These are phyloP conservation scores for Arbacia lixula DNA, from an alignment of 53 echinoderm and acorn worm species.

Conservation along the genomic window DNA sequence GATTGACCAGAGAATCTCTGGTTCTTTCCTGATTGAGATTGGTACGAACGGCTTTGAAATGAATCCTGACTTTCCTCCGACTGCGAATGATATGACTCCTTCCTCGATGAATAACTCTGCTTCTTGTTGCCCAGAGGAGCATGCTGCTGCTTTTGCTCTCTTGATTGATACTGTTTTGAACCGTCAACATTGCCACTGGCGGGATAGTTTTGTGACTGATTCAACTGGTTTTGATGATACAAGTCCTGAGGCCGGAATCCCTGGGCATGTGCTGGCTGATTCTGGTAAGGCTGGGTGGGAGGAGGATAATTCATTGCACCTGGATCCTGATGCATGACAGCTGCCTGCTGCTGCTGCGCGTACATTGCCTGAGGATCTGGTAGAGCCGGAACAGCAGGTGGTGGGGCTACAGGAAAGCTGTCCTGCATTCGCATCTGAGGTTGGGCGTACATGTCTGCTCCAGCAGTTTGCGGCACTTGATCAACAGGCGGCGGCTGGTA, in stretches of 20 bases:
- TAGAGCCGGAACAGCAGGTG: conserved; percentile 44
- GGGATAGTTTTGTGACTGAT: background rate
- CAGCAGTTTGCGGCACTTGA: conserved; percentile 8
- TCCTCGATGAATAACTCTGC: background rate
- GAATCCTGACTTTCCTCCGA: conserved; percentile 22
- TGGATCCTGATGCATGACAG: background rate
- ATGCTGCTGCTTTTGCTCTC: conserved; percentile 21
- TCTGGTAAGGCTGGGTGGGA: conserved; percentile 22
- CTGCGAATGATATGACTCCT: conserved; percentile 1
- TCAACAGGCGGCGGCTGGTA: conserved; percentile 54
- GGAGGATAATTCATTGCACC: background rate
- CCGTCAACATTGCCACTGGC: background rate
- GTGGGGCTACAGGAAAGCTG: conserved; percentile 50
- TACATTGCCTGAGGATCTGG: conserved; percentile 52
- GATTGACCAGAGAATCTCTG: conserved; percentile 32
- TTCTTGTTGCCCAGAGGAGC: conserved; percentile 6
- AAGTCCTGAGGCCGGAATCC: conserved; percentile 16
- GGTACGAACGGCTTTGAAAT: conserved; percentile 12
- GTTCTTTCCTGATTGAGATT: conserved; percentile 43
- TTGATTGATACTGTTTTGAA: conserved; percentile 23
- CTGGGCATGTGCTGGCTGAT: background rate
- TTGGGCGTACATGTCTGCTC: conserved; percentile 55
- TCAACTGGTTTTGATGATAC: background rate
- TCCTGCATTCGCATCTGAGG: conserved; percentile 31
- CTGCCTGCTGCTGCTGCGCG: conserved; percentile 48